These are phyloP conservation scores for Microtus richardsoni DNA, from an alignment of 2,113 vertebrate species.

Conservation along the genomic window DNA sequence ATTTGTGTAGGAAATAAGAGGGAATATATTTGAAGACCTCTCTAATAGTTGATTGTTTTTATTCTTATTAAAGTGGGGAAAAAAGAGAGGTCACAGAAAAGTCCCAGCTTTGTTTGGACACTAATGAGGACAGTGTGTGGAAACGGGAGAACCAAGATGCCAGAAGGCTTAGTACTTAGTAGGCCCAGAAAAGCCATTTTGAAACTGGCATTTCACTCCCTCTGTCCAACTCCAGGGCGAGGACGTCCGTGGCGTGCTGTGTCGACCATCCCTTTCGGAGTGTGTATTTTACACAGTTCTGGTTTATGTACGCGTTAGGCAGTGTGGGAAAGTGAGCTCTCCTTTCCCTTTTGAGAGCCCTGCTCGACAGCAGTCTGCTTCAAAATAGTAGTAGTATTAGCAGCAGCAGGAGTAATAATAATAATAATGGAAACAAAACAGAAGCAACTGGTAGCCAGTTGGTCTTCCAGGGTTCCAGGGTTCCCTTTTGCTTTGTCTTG, in stretches of 20 bases:
- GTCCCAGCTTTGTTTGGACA: neutral
- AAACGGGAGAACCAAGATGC: neutral
- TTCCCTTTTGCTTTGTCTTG: constrained; percentile 49
- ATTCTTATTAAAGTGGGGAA: neutral
- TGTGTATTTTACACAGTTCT: constrained; percentile 33
- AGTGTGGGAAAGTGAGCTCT: neutral
- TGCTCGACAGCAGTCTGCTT: neutral
- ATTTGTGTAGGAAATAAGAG: constrained; percentile 21
- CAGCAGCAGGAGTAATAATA: too few species aligned
- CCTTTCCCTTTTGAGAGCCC: neutral
- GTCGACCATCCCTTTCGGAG: neutral
- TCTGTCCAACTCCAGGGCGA: neutral
- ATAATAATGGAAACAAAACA: neutral
- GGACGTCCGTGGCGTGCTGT: neutral
- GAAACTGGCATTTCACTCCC: constrained; percentile 25
- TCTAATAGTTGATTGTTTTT: neutral
- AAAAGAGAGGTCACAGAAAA: neutral
- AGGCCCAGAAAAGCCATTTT: constrained; percentile 34
- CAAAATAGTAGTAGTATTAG: neutral
- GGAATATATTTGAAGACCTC: neutral
- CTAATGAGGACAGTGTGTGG: neutral
- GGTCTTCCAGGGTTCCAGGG: rapidly evolving
- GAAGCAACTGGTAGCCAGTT: neutral
- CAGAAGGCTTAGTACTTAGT: neutral
- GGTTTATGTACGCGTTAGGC: constrained; percentile 43